Evolutionary conservation across 1,140 invertebrate species (phyloP), one percentile per base, ranked within the genome.

Genomic region (Phenacoccus solenopsis): DNA sequence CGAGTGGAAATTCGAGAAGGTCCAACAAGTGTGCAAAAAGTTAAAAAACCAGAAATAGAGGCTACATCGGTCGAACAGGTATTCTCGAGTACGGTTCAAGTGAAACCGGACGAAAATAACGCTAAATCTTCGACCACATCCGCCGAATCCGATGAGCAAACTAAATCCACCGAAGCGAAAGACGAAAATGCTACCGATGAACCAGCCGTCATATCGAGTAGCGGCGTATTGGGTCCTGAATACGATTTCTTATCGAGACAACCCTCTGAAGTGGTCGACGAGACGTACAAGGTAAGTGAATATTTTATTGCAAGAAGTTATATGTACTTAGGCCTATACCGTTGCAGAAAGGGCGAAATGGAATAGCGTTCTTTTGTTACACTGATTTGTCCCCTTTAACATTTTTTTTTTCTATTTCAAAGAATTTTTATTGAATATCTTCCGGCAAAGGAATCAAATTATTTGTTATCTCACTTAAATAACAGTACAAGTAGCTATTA

Each of bases 221-320:
- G 89, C 74, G 83, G 89, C 12, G 86, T 84, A 4, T 86, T 89
- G 73, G 70, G 70, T 10, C 88, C 89, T 0, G 90, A 91, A 79
- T 91, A 91, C 74, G 89, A 91, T 77, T 89, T 90, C 75, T 81
- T 91, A 16, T 91, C 89, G 0, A 84, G 89, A 30, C 89, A 91
- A 75, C 90, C 90, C 0, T 86, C 88, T 16, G 88, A 91, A 80
- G 85, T 88, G 68, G 84, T 88, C 10, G 88, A 90, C 75, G 88
- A 90, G 78, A 88, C 88, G 1, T 90, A 86, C 76, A 84, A 83
- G 74, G 82, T 87, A 70, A 73, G 59, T 64, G 25, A 10, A 38
- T 38, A 38, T 9, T 38, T 38, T n/a, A 9, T 9, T 38, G 32
- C n/a, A n/a, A n/a, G n/a, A n/a, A n/a, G n/a, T n/a, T n/a, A n/a